phyloP scores from a whole-genome alignment of 2,888 invertebrate genomes.

The Drosophila recens region DNA sequence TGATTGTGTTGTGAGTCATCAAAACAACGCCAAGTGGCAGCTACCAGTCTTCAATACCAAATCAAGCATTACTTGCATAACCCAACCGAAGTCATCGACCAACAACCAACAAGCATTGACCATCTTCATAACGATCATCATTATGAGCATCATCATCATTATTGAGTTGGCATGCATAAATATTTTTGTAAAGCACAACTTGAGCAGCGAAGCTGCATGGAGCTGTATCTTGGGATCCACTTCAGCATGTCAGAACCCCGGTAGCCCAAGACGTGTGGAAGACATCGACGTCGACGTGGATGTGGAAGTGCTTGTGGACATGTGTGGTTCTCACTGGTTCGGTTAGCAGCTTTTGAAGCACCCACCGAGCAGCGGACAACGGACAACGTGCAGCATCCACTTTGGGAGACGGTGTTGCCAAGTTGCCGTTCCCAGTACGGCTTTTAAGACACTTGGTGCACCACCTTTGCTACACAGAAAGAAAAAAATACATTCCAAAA shows the following conservation, averaged over 20 bases:
- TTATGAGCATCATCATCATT: conserved; percentile 29
- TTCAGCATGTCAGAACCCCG: conserved; percentile 67
- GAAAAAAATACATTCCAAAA: too few relatives aligned
- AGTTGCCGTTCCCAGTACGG: conserved; percentile 52
- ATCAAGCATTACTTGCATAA: conserved; percentile 82
- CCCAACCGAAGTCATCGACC: conserved; percentile 75
- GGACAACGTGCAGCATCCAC: conserved; percentile 51
- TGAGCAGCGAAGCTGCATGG: conserved; percentile 42
- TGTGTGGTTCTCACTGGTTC: conserved; percentile 46
- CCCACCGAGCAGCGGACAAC: conserved; percentile 55
- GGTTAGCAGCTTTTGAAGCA: conserved; percentile 73
- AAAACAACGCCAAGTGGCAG: conserved; percentile 65
- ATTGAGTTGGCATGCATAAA: conserved; percentile 71
- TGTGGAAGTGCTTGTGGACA: conserved; percentile 13
- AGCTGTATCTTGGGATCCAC: conserved; percentile 54
- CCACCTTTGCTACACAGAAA: conserved; percentile 1
- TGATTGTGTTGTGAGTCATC: conserved; percentile 68
- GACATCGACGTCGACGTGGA: conserved; percentile 10
- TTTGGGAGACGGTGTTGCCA: conserved; percentile 26
- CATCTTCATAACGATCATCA: conserved; percentile 49
- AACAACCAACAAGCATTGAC: conserved; percentile 43
- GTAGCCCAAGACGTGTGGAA: conserved; percentile 47
- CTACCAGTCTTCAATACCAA: conserved; percentile 80
- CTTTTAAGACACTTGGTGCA: conserved; percentile 56
- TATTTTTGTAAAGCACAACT: conserved; percentile 69